Evolutionary conservation across 1,140 invertebrate species (phyloP), one percentile per base, ranked within the genome.

Genomic region (Halesus radiatus): DNA sequence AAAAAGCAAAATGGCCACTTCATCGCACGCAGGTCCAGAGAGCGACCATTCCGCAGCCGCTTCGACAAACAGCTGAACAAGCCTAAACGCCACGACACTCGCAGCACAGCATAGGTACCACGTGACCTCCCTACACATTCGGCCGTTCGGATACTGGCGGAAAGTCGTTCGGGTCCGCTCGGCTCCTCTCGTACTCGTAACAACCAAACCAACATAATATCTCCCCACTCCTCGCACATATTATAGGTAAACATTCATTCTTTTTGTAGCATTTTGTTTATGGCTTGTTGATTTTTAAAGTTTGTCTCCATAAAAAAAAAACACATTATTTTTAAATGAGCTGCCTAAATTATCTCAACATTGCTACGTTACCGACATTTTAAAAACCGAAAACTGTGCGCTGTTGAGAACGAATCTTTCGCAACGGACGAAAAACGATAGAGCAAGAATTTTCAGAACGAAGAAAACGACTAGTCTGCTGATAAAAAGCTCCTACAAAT

Each of bases 101-200:
- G 88, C 88, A 88, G 88, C 89, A 88, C 88, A 88, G 88, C 87
- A 88, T 88, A 88, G 87, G 88, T 88, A 88, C 88, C 88, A 89
- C 88, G 88, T 89, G 88, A 89, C 88, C 88, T 88, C 88, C 88
- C 88, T 87, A 88, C 85, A 85, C 86, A 85, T 87, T 89, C 88
- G 87, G 86, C 75, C 85, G 83, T 87, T 87, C 85, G 88, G 88
- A 86, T 84, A 76, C 77, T 86, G 88, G 86, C 88, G 85, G 86
- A 88, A 86, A 86, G 85, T 15, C 85, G 85, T 84, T 89, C 88
- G 88, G 87, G 80, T 85, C 54, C 58, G 85, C 83, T 79, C 74
- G 76, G 85, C 66, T 76, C 54, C 54, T 66, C 86, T 20, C 84
- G 83, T 5, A 79, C 45, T 66, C 32, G 32, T 32, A 32, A n/a